Evolutionary conservation across 2,888 invertebrate genomes (phyloP).

Genomic region (Masnerella sp.): DNA sequence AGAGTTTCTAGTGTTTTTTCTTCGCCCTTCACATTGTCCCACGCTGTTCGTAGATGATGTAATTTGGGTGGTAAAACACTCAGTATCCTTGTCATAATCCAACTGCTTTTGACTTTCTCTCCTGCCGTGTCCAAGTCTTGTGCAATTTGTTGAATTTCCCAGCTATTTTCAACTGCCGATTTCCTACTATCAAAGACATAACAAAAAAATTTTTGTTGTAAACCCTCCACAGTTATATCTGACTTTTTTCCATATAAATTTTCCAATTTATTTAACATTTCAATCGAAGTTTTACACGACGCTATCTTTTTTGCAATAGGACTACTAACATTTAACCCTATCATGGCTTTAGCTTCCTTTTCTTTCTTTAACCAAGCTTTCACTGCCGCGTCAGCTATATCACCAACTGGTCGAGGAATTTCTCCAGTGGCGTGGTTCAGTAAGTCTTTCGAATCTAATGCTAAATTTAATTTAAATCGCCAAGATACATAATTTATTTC

Average conservation of each 20-base stretch:
- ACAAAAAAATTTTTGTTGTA: constrained; percentile 61
- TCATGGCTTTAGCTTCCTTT: constrained; percentile 58
- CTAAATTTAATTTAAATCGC: constrained; percentile 59
- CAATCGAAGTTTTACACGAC: constrained; percentile 47
- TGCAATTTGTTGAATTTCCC: constrained; percentile 27
- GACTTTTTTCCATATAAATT: constrained; percentile 46
- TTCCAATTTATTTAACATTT: constrained; percentile 57
- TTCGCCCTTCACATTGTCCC: constrained; percentile 53
- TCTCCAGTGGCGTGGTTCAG: too few relatives aligned
- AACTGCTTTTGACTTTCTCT: not conserved
- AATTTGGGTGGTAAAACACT: constrained; percentile 60
- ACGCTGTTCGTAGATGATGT: constrained; percentile 59
- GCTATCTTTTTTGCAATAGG: constrained; percentile 58
- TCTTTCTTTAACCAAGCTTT: constrained; percentile 57
- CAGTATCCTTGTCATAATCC: not conserved
- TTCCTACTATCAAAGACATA: constrained; percentile 59
- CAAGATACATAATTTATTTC: constrained; percentile 53
- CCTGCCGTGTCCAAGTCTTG: not conserved
- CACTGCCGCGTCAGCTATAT: not conserved
- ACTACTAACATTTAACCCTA: constrained; percentile 58
- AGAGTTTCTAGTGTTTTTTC: constrained; percentile 38
- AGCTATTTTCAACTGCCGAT: constrained; percentile 61
- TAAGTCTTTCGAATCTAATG: constrained; percentile 50
- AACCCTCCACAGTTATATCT: not conserved
- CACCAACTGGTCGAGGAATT: constrained; percentile 2